These are phyloP conservation scores for Hypsibius dujardini DNA, from an alignment of 1,140 invertebrate species.

Conservation along the genomic window DNA sequence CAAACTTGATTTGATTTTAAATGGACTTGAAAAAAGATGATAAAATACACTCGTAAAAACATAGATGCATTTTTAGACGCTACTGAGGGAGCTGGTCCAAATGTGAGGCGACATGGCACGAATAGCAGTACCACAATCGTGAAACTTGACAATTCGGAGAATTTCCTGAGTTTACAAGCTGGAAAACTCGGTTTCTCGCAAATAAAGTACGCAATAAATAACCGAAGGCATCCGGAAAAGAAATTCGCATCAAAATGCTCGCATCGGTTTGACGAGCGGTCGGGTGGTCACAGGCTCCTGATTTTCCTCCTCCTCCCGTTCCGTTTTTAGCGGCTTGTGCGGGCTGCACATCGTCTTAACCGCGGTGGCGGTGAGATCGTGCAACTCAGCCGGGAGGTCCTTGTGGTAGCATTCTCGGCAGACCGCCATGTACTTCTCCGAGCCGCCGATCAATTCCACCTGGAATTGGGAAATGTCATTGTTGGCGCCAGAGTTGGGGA, in stretches of 20 bases:
- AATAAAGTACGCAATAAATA: too few relatives aligned
- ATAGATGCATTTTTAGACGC: too few relatives aligned
- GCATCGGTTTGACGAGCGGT: neutral
- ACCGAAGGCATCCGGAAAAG: neutral
- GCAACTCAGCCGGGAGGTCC: neutral
- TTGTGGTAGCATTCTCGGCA: conserved; percentile 39
- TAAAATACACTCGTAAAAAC: too few relatives aligned
- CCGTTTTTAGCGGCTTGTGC: neutral
- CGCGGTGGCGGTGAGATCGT: neutral
- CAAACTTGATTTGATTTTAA: too few relatives aligned
- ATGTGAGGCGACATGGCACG: too few relatives aligned
- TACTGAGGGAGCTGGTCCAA: too few relatives aligned
- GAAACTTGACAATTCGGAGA: too few relatives aligned
- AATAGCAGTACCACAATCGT: too few relatives aligned
- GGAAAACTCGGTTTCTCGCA: too few relatives aligned
- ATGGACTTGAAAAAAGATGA: too few relatives aligned
- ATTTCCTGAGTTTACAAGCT: too few relatives aligned
- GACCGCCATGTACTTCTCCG: conserved; percentile 44
- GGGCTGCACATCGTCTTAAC: neutral
- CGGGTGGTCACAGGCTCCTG: neutral
- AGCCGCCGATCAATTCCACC: conserved; percentile 46
- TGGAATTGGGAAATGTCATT: conserved; percentile 25
- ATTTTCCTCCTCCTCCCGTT: neutral
- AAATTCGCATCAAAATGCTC: neutral
- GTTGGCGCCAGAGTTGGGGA: neutral